These are phyloP conservation scores for Lethrus apterus DNA, from an alignment of 1,140 invertebrate genomes.

Conservation along the genomic window DNA sequence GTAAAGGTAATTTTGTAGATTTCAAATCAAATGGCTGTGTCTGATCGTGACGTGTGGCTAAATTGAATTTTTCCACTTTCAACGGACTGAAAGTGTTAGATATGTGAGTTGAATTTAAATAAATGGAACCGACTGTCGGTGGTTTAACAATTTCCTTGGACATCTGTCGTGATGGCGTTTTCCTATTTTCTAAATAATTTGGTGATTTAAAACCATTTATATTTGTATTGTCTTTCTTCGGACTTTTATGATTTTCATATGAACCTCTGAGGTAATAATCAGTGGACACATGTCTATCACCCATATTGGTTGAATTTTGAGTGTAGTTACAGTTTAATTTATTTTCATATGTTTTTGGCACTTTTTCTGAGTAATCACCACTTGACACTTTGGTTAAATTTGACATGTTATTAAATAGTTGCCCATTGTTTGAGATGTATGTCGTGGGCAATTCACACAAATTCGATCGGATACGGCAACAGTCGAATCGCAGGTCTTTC, in stretches of 20 bases:
- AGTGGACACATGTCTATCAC: constrained; percentile 6
- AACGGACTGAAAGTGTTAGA: no score
- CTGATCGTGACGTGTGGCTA: no score
- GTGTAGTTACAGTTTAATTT: constrained; percentile 3
- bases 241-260: no score
- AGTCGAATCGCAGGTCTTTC: constrained; percentile 26
- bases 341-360: constrained; percentile 14
- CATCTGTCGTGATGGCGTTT: not conserved
- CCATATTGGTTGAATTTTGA: constrained; percentile 15
- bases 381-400: constrained; percentile 28
- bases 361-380: constrained; percentile 20
- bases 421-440: constrained; percentile 39
- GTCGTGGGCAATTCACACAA: constrained; percentile 39
- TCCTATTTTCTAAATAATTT: constrained; percentile 3
- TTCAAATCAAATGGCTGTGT: no score
- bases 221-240: no score
- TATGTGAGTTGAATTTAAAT: no score
- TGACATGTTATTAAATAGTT: constrained; percentile 25
- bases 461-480: constrained; percentile 32
- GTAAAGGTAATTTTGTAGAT: no score
- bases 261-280: no score
- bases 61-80: no score
- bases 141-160: no score
- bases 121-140: no score
- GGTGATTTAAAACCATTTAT: not conserved